phyloP scores from a whole-genome alignment of 2,797 vertebrate species.

The Macroramphosus scolopax region DNA sequence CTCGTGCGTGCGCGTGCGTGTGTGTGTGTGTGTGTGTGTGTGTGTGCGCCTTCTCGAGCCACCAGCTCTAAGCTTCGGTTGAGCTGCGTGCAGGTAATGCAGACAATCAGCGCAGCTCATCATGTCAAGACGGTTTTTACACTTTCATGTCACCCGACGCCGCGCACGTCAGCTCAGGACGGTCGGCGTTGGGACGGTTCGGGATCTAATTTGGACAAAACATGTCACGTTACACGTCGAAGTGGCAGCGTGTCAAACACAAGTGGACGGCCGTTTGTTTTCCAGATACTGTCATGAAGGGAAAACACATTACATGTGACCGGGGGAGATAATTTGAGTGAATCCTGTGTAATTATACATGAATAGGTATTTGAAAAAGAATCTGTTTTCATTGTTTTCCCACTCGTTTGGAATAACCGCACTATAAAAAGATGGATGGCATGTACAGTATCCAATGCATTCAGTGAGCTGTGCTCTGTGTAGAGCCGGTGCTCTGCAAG shows the following conservation, averaged over 20 bases:
- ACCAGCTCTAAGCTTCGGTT: conserved; percentile 21
- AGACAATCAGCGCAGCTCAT: conserved; percentile 25
- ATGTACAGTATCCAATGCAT: conserved; percentile 47
- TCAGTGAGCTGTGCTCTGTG: conserved; percentile 51
- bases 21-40: too few relatives aligned
- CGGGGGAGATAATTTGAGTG: too few relatives aligned
- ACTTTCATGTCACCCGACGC: conserved; percentile 28
- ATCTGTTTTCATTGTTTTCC: conserved; percentile 2
- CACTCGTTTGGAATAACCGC: conserved; percentile 4
- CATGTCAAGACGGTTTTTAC: conserved; percentile 31
- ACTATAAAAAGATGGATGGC: conserved; percentile 34
- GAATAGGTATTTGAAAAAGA: too few relatives aligned
- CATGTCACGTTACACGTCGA: too few relatives aligned
- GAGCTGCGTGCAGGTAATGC: conserved; percentile 24
- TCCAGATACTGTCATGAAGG: too few relatives aligned
- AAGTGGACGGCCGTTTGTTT: too few relatives aligned
- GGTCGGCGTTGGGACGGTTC: too few relatives aligned
- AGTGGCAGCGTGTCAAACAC: too few relatives aligned
- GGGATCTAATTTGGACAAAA: too few relatives aligned
- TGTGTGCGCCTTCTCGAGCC: conserved; percentile 22
- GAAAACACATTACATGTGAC: too few relatives aligned
- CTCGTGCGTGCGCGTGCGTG: too few relatives aligned
- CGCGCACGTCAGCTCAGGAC: conserved; percentile 23
- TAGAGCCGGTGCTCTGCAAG: conserved; percentile 63
- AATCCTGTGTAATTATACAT: conserved; percentile 7